Evolutionary conservation across 2,888 invertebrate species (phyloP).

Genomic region (Erannis defoliaria): DNA sequence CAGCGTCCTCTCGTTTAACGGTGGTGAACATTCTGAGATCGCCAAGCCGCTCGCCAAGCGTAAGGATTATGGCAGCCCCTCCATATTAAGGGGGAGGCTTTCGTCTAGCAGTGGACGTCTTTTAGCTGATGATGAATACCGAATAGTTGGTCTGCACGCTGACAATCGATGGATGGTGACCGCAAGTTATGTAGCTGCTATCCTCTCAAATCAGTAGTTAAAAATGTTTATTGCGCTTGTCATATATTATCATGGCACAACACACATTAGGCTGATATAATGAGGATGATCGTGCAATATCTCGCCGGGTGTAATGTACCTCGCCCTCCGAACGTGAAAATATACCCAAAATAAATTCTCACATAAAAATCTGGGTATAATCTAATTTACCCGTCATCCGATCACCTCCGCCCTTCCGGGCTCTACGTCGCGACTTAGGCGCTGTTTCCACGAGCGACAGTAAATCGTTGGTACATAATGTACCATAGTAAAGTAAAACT

Average conservation of each 20-base stretch:
- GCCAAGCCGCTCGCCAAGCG: too few species aligned
- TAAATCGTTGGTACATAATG: too few species aligned
- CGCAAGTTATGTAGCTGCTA: too few species aligned
- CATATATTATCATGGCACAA: slow-evolving; percentile 4
- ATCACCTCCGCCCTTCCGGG: slow-evolving; percentile 22
- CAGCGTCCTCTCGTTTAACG: too few species aligned
- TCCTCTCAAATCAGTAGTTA: not conserved
- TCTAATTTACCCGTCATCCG: slow-evolving; percentile 33
- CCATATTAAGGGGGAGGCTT: too few species aligned
- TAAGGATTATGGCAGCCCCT: too few species aligned
- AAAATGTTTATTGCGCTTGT: not conserved
- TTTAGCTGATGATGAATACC: too few species aligned
- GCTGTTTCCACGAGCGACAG: not conserved
- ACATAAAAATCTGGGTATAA: slow-evolving; percentile 28
- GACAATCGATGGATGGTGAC: too few species aligned
- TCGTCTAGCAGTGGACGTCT: too few species aligned
- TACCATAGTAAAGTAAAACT: too few species aligned
- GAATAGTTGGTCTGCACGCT: too few species aligned
- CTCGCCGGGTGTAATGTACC: slow-evolving; percentile 7
- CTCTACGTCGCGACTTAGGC: slow-evolving; percentile 16
- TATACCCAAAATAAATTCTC: slow-evolving; percentile 14
- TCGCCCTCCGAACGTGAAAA: slow-evolving; percentile 7
- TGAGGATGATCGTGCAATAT: slow-evolving; percentile 1
- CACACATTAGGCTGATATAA: not conserved
- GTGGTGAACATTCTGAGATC: too few species aligned